Evolutionary conservation across 2,797 vertebrate species (phyloP), one percentile per base, ranked within the genome.

Genomic region (Trachurus trachurus): DNA sequence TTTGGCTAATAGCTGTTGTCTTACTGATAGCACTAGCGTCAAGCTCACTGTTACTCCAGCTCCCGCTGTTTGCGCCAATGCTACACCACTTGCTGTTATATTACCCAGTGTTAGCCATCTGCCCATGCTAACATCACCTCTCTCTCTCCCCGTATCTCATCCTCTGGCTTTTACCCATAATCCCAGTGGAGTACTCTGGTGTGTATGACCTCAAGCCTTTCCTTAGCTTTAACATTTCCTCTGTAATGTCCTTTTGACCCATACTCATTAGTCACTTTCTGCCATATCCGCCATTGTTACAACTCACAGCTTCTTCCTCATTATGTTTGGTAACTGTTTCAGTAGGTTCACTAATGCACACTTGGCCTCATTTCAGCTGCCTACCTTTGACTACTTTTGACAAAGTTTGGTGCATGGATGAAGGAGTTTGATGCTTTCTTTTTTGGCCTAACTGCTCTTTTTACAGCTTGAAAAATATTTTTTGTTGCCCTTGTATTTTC

Each of bases 181-280:
- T 90, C 88, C 92, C 94, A 96, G 95, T 95, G 94, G 95, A 96
- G 88, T 96, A 95, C 81, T 95, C 95, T 58, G 95, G 95, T 96
- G 94, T 95, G 95, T 96, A 96, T 95, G 88, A 94, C 89, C 89
- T 92, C 83, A 77, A 84, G 85, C 83, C 84, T 89, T 95, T 95
- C 90, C 90, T 93, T 70, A 78, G 60, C 53, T 86, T 86, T 90
- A 90, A 90, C 89, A 78, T 88, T 87, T 85, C 89, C 81, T 87
- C 70, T 81, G 89, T 80, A 9, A 71, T 68, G 66, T 78, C 81
- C 82, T 66, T 50, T 44, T 72, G 77, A 81, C 71, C 64, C 82
- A 84, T 74, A 40, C 85, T 81, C 91, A 90, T 87, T 84, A 83
- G 74, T 81, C 94, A 92, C 91, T 91, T 89, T 92, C 87, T 89